These are phyloP conservation scores for Luscinia luscinia DNA, from an alignment of 2,797 vertebrate genomes.

Conservation along the genomic window DNA sequence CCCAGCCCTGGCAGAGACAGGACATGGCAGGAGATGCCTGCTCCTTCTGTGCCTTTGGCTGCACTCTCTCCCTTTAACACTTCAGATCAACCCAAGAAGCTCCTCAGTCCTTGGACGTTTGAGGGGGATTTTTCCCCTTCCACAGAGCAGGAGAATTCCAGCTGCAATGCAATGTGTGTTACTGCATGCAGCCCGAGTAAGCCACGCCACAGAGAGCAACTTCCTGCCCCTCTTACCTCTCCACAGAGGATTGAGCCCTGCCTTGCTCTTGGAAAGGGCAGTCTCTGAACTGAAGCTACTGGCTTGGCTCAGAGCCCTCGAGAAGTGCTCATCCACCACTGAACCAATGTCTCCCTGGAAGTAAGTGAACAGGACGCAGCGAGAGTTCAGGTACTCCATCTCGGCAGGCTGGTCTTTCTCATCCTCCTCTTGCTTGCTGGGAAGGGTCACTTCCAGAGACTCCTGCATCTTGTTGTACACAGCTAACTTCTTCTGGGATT, in stretches of 20 bases:
- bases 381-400: slow-evolving; percentile 96
- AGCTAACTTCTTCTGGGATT: slow-evolving; percentile 85
- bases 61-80: not conserved
- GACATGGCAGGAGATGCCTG: not conserved
- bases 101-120: slow-evolving; percentile 39
- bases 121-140: slow-evolving; percentile 33
- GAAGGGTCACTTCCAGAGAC: slow-evolving; percentile 84
- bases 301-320: slow-evolving; percentile 93
- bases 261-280: slow-evolving; percentile 81
- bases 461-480: slow-evolving; percentile 96
- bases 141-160: slow-evolving; percentile 45
- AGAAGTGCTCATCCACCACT: slow-evolving; percentile 97
- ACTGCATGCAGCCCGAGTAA: not conserved
- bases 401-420: slow-evolving; percentile 91
- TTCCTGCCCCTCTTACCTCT: slow-evolving; percentile 84
- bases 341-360: slow-evolving; percentile 96
- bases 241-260: slow-evolving; percentile 82
- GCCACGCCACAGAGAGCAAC: not conserved
- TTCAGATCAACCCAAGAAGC: slow-evolving; percentile 42
- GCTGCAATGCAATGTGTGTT: not conserved
- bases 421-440: slow-evolving; percentile 85
- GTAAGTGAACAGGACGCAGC: slow-evolving; percentile 98
- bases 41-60: not conserved
- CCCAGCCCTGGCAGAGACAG: not conserved
- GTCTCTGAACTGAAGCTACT: slow-evolving; percentile 82